These are phyloP conservation scores for Gryllus bimaculatus DNA, from an alignment of 1,140 invertebrate species.

Conservation along the genomic window DNA sequence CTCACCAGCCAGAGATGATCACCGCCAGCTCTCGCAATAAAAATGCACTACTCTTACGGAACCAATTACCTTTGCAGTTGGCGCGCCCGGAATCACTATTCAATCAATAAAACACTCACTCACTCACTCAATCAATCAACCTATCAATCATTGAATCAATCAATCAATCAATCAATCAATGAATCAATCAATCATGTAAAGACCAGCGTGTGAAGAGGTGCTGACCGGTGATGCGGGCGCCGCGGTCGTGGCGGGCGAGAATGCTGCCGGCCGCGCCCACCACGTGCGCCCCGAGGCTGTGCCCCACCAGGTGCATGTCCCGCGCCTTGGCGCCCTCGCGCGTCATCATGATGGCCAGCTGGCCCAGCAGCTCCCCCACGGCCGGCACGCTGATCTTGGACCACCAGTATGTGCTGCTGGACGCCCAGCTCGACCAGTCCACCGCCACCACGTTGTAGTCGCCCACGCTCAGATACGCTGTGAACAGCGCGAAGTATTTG, in stretches of 20 bases:
- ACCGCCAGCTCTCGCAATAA: too few relatives aligned
- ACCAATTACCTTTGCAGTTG: too few relatives aligned
- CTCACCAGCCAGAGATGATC: too few relatives aligned
- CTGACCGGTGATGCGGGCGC: constrained; percentile 50
- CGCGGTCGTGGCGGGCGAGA: constrained; percentile 32
- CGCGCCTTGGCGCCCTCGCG: not conserved
- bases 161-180: too few relatives aligned
- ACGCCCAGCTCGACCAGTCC: not conserved
- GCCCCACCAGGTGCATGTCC: constrained; percentile 21
- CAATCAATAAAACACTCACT: too few relatives aligned
- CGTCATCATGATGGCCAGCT: not conserved
- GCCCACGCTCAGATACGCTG: not conserved
- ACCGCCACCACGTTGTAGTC: not conserved
- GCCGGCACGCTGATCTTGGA: not conserved
- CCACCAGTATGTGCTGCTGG: not conserved
- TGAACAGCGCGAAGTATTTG: not conserved
- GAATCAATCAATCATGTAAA: too few relatives aligned
- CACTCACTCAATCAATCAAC: too few relatives aligned
- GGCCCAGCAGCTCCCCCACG: not conserved
- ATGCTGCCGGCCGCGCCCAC: constrained; percentile 19
- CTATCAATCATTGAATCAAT: too few relatives aligned
- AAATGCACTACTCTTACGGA: too few relatives aligned
- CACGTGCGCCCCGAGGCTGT: constrained; percentile 23
- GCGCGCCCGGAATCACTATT: too few relatives aligned
- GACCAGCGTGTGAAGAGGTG: not conserved